Base-by-base conservation (phyloP, 2,113 vertebrate species). In the Furnarius figulus region DNA sequence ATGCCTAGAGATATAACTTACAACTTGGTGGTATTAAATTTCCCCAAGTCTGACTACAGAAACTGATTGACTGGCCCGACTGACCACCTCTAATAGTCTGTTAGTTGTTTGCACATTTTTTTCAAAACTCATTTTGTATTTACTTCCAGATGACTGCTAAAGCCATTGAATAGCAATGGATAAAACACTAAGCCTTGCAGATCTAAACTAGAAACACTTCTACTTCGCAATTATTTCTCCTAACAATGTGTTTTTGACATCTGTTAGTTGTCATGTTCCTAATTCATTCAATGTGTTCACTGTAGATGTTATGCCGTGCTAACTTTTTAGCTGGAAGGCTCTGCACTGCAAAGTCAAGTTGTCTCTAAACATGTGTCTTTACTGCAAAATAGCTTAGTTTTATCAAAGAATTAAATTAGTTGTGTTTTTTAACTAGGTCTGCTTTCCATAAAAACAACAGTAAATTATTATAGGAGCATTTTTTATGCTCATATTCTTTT, bases 191-290 rank as follows among this genome's bases (percentile, higher is more conserved):
- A 91, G 50, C 50, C 68, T 74, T 80, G 50, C 55, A 67, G 87
- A 67, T 80, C 79, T 95, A 89, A 94, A 94, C 91, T 93, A 76
- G 87, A 95, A 96, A 91, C 82, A 80, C 85, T 96, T 94, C 47
- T 62, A 13, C 83, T 92, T 83, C 61, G 71, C 82, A 83, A 47
- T 86, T 90, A 86, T 88, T 96, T 90, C 83, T 90, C 35, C 52
- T 88, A 90, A 89, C 46, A 89, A 67, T 25, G 35, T 8, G 79
- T 8, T 93, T 93, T 94, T 85, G 92, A 92, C 82, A 92, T 96
- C 79, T 95, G 89, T 88, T 96, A 71, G 90, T 86, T 96, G 68
- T 94, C 89, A 50, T 42, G 17, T 86, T 93, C 55, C 68, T 97
- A 96, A 96, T 97, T 68, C 27, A 49, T 95, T 96, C 93, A 95